Base-by-base conservation (phyloP, 2,797 vertebrate genomes). In the Paratrypauchen microcephalus region DNA sequence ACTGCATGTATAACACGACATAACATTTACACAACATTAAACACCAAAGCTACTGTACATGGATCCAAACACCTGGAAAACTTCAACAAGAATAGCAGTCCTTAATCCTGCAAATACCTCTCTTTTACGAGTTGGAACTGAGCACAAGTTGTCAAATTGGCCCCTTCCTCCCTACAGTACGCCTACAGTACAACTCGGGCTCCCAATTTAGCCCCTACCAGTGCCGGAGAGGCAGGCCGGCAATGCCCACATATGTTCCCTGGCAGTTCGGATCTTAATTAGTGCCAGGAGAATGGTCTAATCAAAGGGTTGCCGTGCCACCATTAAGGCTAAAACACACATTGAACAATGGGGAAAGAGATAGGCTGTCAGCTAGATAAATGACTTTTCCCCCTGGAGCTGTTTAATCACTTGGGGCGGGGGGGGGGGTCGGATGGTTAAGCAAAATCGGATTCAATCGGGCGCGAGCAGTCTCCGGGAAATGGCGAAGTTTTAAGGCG, bases 351-450 rank as follows among this genome's bases (percentile, higher is more conserved):
- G 83, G 81, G 77, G 80, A 84, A 87, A 24, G 82, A 84, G 87
- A 85, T 88, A 69, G 32, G 71, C 83, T 85, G 90, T 89, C 88
- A 87, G 24, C 55, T 82, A 91, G 89, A 92, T 85, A 76, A 90
- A 92, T 90, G 85, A 78, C 69, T 87, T 86, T 82, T 81, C 88
- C 89, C 86, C 78, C 77, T 80, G 88, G 86, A 87, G 84, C 90
- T 88, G 89, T 92, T 92, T 90, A 92, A 89, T 87, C 89, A 89
- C 86, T 82, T 71, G 73, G 83, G 90, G 88, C 77, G 32, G 79
- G 78, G 79, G 78, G 81, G n/a, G n/a, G 32, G 19, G 73, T 82
- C 5, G 28, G 73, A 68, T 74, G 85, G 82, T 75, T 80, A 81
- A 86, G 80, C 82, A 71, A 47, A 83, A 79, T 80, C 75, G 32